A percentile compares a stretch with the other conserved stretches of the same genome.
These are phyloP conservation scores for Rissa tridactyla DNA, from an alignment of 2,113 vertebrate species.

Conservation along the genomic window DNA sequence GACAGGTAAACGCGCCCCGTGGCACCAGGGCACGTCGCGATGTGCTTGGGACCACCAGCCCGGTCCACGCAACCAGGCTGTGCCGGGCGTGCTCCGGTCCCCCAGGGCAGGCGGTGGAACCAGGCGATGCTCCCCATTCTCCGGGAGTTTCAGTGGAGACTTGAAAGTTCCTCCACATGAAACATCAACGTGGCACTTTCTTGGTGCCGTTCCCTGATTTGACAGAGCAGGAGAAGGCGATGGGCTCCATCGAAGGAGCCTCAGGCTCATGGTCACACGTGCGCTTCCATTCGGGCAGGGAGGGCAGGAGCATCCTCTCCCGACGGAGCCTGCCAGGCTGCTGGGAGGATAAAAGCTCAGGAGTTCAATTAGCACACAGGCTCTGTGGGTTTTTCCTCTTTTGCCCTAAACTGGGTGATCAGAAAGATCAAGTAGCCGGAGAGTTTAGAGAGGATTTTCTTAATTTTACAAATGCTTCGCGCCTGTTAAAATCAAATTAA, in stretches of 20 bases:
- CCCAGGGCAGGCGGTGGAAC: too few species aligned
- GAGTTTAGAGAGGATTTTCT: conserved; percentile 26
- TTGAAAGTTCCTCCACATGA: neutral
- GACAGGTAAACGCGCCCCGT: fast-evolving
- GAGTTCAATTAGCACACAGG: neutral
- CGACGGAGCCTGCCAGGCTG: neutral
- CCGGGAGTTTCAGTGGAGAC: neutral
- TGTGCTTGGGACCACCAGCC: neutral
- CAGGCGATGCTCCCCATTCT: neutral
- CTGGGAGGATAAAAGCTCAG: neutral
- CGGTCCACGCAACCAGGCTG: neutral
- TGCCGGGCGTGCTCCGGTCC: fast-evolving
- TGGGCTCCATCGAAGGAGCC: neutral
- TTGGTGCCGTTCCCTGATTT: neutral
- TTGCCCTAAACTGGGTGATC: neutral
- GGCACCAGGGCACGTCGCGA: fast-evolving
- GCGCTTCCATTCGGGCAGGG: neutral
- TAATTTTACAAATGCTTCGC: conserved; percentile 9
- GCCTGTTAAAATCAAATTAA: conserved; percentile 64
- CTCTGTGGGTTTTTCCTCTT: neutral
- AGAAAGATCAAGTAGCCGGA: neutral
- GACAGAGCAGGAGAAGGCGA: neutral
- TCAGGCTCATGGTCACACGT: fast-evolving
- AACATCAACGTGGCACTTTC: neutral
- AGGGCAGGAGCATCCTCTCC: neutral